phyloP scores from a whole-genome alignment of 2,113 vertebrate species.

The Amazona vittata region DNA sequence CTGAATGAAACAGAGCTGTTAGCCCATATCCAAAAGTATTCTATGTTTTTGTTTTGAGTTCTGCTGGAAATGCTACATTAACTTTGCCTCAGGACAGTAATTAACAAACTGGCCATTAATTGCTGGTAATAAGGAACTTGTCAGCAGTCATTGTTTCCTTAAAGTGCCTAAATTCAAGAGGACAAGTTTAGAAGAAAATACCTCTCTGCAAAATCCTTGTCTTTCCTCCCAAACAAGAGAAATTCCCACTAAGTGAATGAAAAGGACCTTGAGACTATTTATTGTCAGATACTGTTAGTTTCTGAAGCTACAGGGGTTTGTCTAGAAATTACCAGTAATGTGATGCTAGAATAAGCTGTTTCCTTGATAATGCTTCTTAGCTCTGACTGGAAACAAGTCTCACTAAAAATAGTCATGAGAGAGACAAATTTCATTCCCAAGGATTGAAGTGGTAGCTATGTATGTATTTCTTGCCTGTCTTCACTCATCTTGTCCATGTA shows the following conservation, averaged over 20 bases:
- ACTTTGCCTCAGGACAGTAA: constrained; percentile 74
- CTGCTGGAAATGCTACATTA: constrained; percentile 61
- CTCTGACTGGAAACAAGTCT: constrained; percentile 5
- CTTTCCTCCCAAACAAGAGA: neutral
- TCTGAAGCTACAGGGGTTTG: neutral
- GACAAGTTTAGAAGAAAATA: constrained; percentile 48
- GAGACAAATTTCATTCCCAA: constrained; percentile 30
- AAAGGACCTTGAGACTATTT: neutral
- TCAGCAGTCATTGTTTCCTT: constrained; percentile 65
- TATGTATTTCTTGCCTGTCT: constrained; percentile 2
- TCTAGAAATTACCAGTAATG: neutral
- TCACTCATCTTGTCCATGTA: neutral
- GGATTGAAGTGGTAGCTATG: neutral
- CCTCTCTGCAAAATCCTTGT: constrained; percentile 41
- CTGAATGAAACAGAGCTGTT: constrained; percentile 51
- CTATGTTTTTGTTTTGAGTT: constrained; percentile 62
- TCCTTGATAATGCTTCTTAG: constrained; percentile 1
- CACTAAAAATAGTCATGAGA: constrained; percentile 8
- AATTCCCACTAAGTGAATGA: neutral
- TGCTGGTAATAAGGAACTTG: constrained; percentile 71
- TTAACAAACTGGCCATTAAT: constrained; percentile 76
- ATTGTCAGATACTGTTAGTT: neutral
- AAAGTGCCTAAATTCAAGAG: constrained; percentile 59
- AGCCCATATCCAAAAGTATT: constrained; percentile 61
- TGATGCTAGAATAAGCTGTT: neutral